Evolutionary conservation across 2,797 vertebrate genomes (phyloP).

Genomic region (Anguilla marmorata): DNA sequence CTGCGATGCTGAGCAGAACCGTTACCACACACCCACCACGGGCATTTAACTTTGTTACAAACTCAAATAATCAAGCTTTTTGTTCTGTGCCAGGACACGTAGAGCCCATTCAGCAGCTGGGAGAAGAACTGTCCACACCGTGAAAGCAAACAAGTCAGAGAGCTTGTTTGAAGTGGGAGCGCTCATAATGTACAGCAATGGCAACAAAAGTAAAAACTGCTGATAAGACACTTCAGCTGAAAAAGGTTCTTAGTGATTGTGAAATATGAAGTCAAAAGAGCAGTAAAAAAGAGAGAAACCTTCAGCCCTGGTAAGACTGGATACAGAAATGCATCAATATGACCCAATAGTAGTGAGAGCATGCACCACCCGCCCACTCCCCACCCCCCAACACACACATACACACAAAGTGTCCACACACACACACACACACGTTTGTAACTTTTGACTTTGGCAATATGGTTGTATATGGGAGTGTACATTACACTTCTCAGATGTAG

Average conservation of each 20-base stretch:
- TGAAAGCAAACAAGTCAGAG: slow-evolving; percentile 58
- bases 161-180: slow-evolving; percentile 64
- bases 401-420: not conserved
- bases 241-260: not conserved
- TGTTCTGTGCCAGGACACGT: no score
- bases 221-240: not conserved
- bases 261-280: no score
- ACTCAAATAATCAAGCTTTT: slow-evolving; percentile 54
- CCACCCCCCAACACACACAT: no score
- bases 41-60: slow-evolving; percentile 41
- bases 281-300: not conserved
- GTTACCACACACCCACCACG: slow-evolving; percentile 55
- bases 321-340: no score
- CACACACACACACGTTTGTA: not conserved
- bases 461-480: no score
- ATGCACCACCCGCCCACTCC: no score
- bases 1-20: slow-evolving; percentile 64
- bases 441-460: no score
- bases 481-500: no score
- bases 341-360: no score
- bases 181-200: slow-evolving; percentile 52
- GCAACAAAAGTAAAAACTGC: not conserved
- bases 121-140: not conserved
- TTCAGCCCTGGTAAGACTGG: not conserved
- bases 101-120: not conserved